phyloP scores from a whole-genome alignment of 2,888 invertebrate species.

The Caradrina clavipalpis region DNA sequence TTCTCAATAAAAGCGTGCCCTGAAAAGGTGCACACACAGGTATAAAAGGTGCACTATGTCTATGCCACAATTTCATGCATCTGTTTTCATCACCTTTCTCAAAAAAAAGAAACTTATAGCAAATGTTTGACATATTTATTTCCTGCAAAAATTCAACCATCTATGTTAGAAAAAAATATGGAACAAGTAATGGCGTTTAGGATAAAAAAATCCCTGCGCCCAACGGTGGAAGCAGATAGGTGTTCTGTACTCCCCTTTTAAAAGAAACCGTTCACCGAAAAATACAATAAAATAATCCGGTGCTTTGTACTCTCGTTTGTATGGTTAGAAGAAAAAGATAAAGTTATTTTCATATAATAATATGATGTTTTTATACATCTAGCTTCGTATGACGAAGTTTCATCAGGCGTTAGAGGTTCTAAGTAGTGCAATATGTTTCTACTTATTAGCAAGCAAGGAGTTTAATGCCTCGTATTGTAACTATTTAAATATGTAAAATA shows the following conservation, averaged over 20 bases:
- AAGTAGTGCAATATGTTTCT: too few species aligned
- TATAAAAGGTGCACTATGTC: conserved; percentile 22
- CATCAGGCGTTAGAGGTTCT: too few species aligned
- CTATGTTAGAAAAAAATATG: conserved; percentile 6
- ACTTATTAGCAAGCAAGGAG: too few species aligned
- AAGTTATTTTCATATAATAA: not conserved
- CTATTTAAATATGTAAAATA: not conserved
- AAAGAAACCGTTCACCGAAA: conserved; percentile 78
- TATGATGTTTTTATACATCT: too few species aligned
- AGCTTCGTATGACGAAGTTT: too few species aligned
- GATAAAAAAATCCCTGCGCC: conserved; percentile 45
- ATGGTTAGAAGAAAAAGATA: conserved; percentile 31
- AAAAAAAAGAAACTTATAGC: conserved; percentile 17
- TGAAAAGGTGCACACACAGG: not conserved
- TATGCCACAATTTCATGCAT: conserved; percentile 27
- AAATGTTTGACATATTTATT: conserved; percentile 30
- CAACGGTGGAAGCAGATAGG: conserved; percentile 56
- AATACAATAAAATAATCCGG: conserved; percentile 89
- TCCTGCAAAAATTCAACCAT: conserved; percentile 16
- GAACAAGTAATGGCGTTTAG: conserved; percentile 29
- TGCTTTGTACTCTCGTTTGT: conserved; percentile 75
- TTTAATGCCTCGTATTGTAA: not conserved
- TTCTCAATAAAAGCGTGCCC: not conserved
- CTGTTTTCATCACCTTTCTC: conserved; percentile 24
- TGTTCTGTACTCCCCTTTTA: conserved; percentile 71